Percentiles rank a stretch among this genome's conserved stretches.
These are phyloP conservation scores for Microctenopoma lineatum DNA, from an alignment of 2,797 vertebrate species.

Conservation along the genomic window DNA sequence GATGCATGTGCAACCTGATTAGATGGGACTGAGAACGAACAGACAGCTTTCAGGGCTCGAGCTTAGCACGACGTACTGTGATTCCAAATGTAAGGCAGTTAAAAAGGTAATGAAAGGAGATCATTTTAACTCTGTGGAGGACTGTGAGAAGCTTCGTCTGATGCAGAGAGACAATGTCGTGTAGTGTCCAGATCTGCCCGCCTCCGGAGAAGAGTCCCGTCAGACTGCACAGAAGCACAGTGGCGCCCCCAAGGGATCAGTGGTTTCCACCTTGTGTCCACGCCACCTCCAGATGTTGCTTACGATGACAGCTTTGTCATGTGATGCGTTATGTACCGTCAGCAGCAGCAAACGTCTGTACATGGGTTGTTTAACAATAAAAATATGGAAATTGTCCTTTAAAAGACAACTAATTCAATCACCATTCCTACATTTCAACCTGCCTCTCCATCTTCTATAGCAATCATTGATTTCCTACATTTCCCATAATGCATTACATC, in stretches of 20 bases:
- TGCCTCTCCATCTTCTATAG: not conserved
- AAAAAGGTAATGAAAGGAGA: not conserved
- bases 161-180: conserved; percentile 52
- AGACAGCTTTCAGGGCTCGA: not conserved
- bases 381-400: not conserved
- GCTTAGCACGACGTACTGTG: not conserved
- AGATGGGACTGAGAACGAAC: not conserved
- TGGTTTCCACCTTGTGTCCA: not conserved
- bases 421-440: not conserved
- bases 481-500: conserved; percentile 33
- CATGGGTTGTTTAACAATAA: not conserved
- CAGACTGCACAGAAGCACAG: conserved; percentile 33
- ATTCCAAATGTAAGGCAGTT: not conserved
- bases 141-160: conserved; percentile 21
- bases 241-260: conserved; percentile 25
- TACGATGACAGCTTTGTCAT: not conserved
- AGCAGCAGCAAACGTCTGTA: not conserved
- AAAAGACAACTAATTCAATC: not conserved
- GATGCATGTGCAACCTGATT: not conserved
- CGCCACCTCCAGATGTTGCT: conserved; percentile 20
- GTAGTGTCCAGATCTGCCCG: conserved; percentile 50
- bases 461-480: conserved; percentile 14
- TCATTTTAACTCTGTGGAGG: conserved; percentile 1
- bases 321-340: too few species aligned
- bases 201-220: conserved; percentile 41